A percentile compares a stretch with the other conserved stretches of the same genome.
phyloP scores from a whole-genome alignment of 2,888 invertebrate species.

The Leptinotarsa haldemani region DNA sequence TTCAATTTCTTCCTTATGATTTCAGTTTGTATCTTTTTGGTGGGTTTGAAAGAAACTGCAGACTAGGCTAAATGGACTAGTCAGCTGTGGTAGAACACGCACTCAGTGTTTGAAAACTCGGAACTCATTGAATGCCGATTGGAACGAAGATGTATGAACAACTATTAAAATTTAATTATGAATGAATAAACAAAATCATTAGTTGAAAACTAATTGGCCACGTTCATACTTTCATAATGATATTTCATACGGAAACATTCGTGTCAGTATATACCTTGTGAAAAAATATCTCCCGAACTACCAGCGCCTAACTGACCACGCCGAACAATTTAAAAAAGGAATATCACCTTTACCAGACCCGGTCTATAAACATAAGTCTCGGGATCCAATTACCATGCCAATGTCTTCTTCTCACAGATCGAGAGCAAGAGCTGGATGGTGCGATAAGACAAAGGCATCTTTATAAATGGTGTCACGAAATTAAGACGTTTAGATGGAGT shows the following conservation, averaged over 20 bases:
- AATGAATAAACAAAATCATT: too few relatives aligned
- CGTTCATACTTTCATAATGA: too few relatives aligned
- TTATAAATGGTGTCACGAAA: constrained; percentile 17
- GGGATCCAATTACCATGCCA: constrained; percentile 12
- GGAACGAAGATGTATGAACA: too few relatives aligned
- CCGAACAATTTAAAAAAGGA: constrained; percentile 2
- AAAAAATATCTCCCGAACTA: neutral
- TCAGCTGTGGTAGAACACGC: too few relatives aligned
- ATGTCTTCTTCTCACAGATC: constrained; percentile 12
- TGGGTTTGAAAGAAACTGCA: too few relatives aligned
- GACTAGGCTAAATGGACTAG: too few relatives aligned
- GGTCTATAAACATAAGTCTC: constrained; percentile 14
- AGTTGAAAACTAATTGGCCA: too few relatives aligned
- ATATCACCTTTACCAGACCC: neutral
- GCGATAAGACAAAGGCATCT: constrained; percentile 15
- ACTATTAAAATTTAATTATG: too few relatives aligned
- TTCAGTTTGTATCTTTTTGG: too few relatives aligned
- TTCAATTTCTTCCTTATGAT: too few relatives aligned
- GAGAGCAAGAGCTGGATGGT: constrained; percentile 6
- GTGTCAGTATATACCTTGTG: neutral
- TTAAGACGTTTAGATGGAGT: constrained; percentile 14
- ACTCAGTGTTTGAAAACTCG: too few relatives aligned
- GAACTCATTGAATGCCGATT: too few relatives aligned
- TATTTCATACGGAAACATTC: neutral
- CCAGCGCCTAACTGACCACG: neutral